These are phyloP conservation scores for Nesidiocoris tenuis DNA, from an alignment of 2,888 invertebrate genomes.

Conservation along the genomic window DNA sequence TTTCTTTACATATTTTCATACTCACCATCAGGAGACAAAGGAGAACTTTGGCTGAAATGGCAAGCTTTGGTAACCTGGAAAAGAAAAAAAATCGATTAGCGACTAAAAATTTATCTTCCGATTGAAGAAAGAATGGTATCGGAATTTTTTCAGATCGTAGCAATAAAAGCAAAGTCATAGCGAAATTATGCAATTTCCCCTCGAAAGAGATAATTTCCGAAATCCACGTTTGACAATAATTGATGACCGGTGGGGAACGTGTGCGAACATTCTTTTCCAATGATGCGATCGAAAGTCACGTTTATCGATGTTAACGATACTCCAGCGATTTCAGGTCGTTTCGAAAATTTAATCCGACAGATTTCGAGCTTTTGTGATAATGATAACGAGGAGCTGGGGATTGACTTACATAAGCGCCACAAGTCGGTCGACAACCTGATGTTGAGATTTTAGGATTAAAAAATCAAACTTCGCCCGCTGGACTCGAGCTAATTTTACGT, in stretches of 20 bases:
- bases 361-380: background rate
- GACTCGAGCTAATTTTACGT: background rate
- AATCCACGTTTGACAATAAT: background rate
- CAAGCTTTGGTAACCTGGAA: slow-evolving; percentile 88
- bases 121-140: background rate
- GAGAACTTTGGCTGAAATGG: slow-evolving; percentile 87
- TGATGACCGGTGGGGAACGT: background rate
- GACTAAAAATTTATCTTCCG: background rate
- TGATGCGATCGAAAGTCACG: background rate
- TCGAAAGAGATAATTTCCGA: background rate
- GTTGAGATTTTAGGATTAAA: background rate
- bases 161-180: no score
- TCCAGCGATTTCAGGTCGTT: background rate
- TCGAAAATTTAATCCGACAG: background rate
- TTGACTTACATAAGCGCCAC: background rate
- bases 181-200: background rate
- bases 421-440: background rate
- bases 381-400: background rate
- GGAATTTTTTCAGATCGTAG: no score
- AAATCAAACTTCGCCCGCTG: background rate
- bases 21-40: slow-evolving; percentile 80
- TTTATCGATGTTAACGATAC: background rate
- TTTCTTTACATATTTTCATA: no score
- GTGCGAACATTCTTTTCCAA: background rate
- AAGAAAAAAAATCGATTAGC: slow-evolving; percentile 49